These are phyloP conservation scores for Erynnis tages DNA, from an alignment of 2,888 invertebrate species.

Conservation along the genomic window DNA sequence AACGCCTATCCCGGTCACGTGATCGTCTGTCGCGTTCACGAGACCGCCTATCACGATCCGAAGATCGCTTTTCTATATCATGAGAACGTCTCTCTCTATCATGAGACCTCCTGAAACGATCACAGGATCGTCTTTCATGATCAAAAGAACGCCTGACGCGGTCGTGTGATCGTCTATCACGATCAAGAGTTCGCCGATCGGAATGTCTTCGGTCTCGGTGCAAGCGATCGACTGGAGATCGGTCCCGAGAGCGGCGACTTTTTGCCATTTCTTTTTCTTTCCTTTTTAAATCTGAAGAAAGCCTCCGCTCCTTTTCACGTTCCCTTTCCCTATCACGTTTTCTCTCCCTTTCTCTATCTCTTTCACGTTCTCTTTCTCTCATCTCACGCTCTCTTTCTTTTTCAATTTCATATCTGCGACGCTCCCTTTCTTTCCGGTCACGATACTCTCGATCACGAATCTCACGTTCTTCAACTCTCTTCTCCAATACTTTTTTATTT, in stretches of 20 bases:
- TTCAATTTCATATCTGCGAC: slow-evolving; percentile 38
- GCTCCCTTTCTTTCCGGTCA: slow-evolving; percentile 62
- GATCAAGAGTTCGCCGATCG: slow-evolving; percentile 43
- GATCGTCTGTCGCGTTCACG: slow-evolving; percentile 12
- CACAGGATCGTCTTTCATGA: slow-evolving; percentile 30
- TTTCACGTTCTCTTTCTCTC: slow-evolving; percentile 50
- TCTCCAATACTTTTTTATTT: slow-evolving; percentile 55
- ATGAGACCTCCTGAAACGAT: slow-evolving; percentile 43
- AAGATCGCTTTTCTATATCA: slow-evolving; percentile 47
- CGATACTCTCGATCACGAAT: slow-evolving; percentile 58
- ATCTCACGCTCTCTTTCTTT: slow-evolving; percentile 52
- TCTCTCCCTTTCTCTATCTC: slow-evolving; percentile 39
- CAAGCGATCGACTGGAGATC: slow-evolving; percentile 36
- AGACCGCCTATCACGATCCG: slow-evolving; percentile 5
- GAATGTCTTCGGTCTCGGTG: slow-evolving; percentile 41
- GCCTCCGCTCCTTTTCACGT: slow-evolving; percentile 37
- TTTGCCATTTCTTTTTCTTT: slow-evolving; percentile 39
- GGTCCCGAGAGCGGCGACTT: slow-evolving; percentile 38
- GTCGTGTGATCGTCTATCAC: slow-evolving; percentile 31
- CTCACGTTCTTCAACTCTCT: slow-evolving; percentile 62
- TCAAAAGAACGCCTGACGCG: slow-evolving; percentile 44
- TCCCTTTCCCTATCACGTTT: slow-evolving; percentile 59
- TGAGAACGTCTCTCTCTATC: slow-evolving; percentile 1
- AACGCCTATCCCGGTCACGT: slow-evolving; percentile 41
- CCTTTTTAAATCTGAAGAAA: slow-evolving; percentile 36